Base-by-base conservation (phyloP, 2,113 vertebrate genomes). In the Saimiri boliviensis region DNA sequence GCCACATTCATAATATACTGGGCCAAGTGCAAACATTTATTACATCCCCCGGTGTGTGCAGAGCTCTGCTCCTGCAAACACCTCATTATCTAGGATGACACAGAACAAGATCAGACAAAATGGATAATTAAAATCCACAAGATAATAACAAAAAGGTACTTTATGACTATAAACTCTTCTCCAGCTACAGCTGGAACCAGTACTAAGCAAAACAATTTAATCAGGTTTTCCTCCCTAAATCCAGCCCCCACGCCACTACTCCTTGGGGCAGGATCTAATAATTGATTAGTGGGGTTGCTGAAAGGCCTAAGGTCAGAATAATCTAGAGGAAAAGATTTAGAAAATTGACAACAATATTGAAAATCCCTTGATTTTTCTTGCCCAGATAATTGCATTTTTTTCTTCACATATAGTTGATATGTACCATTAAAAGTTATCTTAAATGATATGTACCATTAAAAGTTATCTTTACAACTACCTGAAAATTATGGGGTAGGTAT, bases 1-100 rank as follows among this genome's bases (percentile, higher is more conserved):
- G 95, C 90, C 90, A 97, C 92, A 90, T 85, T 94, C 79, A 49
- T 93, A 92, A 95, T 88, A 79, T 14, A 93, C 74, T 30, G 74
- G 90, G 90, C 93, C 76, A 92, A 97, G 97, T 96, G 97, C 94
- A 95, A 97, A 97, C 89, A 93, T 89, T 79, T 84, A 73, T 87
- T 52, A 85, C n/a, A 93, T 16, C 37, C 71, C 92, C 89, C 92
- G 90, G 20, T 70, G 93, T 70, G 71, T 74, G 58, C 35, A 77
- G 70, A 94, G 87, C 95, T 80, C 89, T 66, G 77, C 37, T 92
- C 73, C 77, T 68, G 76, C 32, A 86, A 76, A 83, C 30, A 87
- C 84, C 89, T 88, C 77, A 27, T 92, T 92, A 91, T 86, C 58
- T 79, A 91, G 86, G 81, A 90, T 88, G 95, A 96, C 92, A 95